Evolutionary conservation across 1,140 invertebrate genomes (phyloP).

Genomic region (Coptotermes formosanus): DNA sequence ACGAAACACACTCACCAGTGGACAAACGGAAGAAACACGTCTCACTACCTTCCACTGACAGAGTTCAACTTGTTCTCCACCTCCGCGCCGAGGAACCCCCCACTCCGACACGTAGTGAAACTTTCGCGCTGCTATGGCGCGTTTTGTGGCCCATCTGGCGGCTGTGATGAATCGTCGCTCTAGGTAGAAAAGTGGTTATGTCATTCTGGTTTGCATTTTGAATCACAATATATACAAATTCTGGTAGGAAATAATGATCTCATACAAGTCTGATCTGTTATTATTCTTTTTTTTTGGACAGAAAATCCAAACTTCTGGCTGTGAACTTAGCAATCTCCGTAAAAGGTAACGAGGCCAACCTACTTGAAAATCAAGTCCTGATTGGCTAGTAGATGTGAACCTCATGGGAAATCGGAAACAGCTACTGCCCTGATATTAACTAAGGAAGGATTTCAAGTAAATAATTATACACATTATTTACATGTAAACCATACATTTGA

Average conservation of each 20-base stretch:
- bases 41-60: neutral
- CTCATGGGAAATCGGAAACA: neutral
- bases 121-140: neutral
- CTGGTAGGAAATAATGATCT: no score
- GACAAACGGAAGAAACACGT: neutral
- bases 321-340: conserved; percentile 11
- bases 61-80: neutral
- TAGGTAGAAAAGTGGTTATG: no score
- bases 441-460: neutral
- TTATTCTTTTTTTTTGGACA: neutral
- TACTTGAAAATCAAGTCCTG: neutral
- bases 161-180: neutral
- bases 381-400: neutral
- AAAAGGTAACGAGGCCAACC: conserved; percentile 14
- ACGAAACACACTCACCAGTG: neutral
- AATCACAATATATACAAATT: no score
- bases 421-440: neutral
- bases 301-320: conserved; percentile 1
- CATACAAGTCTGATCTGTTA: no score
- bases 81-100: neutral
- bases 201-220: no score
- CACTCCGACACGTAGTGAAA: neutral
- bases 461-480: neutral
- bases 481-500: neutral
- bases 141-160: neutral